These are phyloP conservation scores for Meloidogyne chitwoodi DNA, from an alignment of 1,140 invertebrate genomes.

Conservation along the genomic window DNA sequence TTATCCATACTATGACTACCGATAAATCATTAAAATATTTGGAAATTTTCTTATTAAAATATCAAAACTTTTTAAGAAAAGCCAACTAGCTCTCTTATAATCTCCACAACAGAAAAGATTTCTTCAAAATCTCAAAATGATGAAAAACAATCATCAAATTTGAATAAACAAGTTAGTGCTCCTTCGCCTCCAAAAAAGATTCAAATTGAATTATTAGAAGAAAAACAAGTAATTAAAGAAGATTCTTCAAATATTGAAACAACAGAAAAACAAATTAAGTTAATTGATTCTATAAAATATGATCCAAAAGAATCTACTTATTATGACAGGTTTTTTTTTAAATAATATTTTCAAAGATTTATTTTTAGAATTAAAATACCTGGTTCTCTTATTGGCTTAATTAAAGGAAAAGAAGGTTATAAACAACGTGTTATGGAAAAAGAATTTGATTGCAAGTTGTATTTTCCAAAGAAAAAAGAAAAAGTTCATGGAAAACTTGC, in stretches of 20 bases:
- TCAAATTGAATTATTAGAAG: background rate
- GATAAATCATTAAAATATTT: too few relatives aligned
- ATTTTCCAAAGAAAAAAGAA: conserved; percentile 6
- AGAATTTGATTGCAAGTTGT: background rate
- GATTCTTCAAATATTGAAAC: too few relatives aligned
- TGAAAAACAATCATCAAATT: background rate
- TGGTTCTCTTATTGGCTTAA: conserved; percentile 3
- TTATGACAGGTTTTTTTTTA: background rate
- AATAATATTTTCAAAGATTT: background rate
- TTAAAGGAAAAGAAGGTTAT: conserved; percentile 1
- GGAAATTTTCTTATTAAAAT: too few relatives aligned
- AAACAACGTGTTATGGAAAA: background rate
- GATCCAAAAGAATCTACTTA: background rate
- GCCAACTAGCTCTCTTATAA: background rate
- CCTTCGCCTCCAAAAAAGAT: background rate
- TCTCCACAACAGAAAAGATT: background rate
- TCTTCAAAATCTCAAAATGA: background rate
- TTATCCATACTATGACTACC: too few relatives aligned
- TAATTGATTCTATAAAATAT: background rate
- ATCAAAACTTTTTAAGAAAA: too few relatives aligned
- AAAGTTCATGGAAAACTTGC: background rate
- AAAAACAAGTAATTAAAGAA: background rate
- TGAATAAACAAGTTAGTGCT: background rate
- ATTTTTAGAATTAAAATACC: background rate
- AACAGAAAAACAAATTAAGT: background rate